Percentiles rank a stretch among this genome's conserved stretches.
Conservation (phyloP, 2,113 vertebrate genomes). For the Prinia subflava region DNA sequence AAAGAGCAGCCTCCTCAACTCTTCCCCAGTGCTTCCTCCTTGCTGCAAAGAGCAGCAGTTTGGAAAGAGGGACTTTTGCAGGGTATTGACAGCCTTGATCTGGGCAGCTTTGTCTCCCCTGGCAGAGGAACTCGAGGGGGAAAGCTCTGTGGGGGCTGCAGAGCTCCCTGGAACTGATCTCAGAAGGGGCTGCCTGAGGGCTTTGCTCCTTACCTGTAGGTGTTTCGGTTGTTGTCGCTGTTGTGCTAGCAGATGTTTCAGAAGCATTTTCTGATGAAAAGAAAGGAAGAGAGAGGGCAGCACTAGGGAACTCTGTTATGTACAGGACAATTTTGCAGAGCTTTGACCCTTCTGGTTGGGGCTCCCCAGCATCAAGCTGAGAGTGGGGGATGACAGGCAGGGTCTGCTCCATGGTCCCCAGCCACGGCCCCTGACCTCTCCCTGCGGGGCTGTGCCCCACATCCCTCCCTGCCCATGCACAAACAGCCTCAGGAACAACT, state of each 20-base stretch:
- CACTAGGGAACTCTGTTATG: too few species aligned
- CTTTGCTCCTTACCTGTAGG: background rate
- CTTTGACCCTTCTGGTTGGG: too few species aligned
- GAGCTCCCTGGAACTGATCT: background rate
- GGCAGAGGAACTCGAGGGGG: accelerated
- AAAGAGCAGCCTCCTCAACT: accelerated
- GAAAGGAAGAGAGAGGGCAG: background rate
- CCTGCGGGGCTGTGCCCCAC: background rate
- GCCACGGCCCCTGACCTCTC: too few species aligned
- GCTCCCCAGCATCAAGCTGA: background rate
- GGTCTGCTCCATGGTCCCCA: background rate
- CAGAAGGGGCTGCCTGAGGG: background rate
- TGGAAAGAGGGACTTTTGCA: background rate
- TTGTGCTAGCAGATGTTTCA: accelerated
- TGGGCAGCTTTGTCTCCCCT: accelerated
- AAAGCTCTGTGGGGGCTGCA: accelerated
- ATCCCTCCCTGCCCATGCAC: background rate
- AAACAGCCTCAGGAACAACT: background rate
- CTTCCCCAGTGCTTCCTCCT: background rate
- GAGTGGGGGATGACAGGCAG: background rate
- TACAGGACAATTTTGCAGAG: too few species aligned
- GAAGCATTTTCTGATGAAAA: background rate
- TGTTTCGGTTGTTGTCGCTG: accelerated
- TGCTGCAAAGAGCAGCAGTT: background rate
- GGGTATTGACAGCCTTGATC: background rate